Percentiles rank a stretch among this genome's conserved stretches.
Conservation (phyloP, 2,888 invertebrate genomes). For the Ennomos quercinarius region DNA sequence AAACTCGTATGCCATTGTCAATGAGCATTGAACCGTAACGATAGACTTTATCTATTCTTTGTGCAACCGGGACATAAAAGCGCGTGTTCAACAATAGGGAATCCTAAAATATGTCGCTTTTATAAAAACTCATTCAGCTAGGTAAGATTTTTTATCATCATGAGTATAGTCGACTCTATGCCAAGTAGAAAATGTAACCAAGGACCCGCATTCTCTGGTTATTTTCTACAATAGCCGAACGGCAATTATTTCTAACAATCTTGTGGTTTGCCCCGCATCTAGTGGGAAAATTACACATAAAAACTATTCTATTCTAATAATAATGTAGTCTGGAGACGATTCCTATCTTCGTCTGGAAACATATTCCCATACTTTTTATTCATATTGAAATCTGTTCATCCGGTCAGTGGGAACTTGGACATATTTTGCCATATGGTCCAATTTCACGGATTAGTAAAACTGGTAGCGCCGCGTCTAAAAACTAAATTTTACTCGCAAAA, state of each 20-base stretch:
- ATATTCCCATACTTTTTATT: slow-evolving; percentile 49
- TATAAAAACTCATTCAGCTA: slow-evolving; percentile 57
- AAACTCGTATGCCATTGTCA: slow-evolving; percentile 76
- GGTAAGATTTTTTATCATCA: slow-evolving; percentile 60
- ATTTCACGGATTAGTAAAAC: slow-evolving; percentile 54
- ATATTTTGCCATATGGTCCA: slow-evolving; percentile 64
- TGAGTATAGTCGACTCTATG: slow-evolving; percentile 49
- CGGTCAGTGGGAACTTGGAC: slow-evolving; percentile 61
- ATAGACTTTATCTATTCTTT: slow-evolving; percentile 77
- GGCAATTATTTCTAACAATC: slow-evolving; percentile 80
- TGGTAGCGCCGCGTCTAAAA: slow-evolving; percentile 67
- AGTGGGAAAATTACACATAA: slow-evolving; percentile 75
- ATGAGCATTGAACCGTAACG: slow-evolving; percentile 76
- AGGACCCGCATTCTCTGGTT: slow-evolving; percentile 71
- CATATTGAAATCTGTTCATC: slow-evolving; percentile 56
- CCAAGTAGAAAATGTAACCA: slow-evolving; percentile 55
- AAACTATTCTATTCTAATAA: slow-evolving; percentile 73
- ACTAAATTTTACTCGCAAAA: slow-evolving; percentile 68
- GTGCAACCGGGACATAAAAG: slow-evolving; percentile 77
- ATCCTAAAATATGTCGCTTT: slow-evolving; percentile 71
- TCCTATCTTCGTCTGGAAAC: slow-evolving; percentile 60
- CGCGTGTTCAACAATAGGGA: slow-evolving; percentile 67
- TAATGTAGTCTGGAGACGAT: slow-evolving; percentile 47
- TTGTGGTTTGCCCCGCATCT: slow-evolving; percentile 79
- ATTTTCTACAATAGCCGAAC: slow-evolving; percentile 65